Evolutionary conservation across 2,888 invertebrate genomes (phyloP), one percentile per base, ranked within the genome.

Genomic region (Ectropis crepuscularia): DNA sequence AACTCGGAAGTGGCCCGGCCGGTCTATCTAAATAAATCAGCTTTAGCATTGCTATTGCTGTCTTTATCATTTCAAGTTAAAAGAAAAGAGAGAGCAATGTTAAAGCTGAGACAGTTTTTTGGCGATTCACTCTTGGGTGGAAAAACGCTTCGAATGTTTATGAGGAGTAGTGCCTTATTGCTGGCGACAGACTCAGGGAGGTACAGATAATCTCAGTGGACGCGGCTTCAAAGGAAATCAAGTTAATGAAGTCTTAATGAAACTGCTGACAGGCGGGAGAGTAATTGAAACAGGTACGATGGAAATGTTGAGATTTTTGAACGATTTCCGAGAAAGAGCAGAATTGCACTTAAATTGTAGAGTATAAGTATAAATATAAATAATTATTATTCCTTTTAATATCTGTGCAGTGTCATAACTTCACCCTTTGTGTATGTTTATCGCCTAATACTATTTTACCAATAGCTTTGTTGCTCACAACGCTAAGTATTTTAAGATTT

Each of bases 1-100:
- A 81, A 82, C 77, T 72, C 70, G 74, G 72, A 77, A 82, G 81
- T 81, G 83, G 78, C 79, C 74, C 16, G 16, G 16, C 16, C 16
- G 2, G 1, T 28, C 16, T 28, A 28, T 28, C 16, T 28, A 28
- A 28, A 1, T 28, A 28, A 28, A 28, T 28, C 16, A 28, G 16
- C 16, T 28, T 28, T 28, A 4, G 16, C 1, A 2, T 28, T 28
- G 4, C 16, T 28, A 28, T 28, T 28, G 16, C 16, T 28, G 16
- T 28, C 16, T 28, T 4, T 28, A 28, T 28, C 1, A 28, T 28
- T 28, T 28, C 4, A 28, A 2, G 16, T 4, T 1, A 28, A 28
- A 28, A 28, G n/a, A 28, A 28, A 28, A 28, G 16, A 28, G 16
- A 28, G 16, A n/a, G 16, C 16, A 2, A 28, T 2, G 16, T 28